Percentiles rank a stretch among this genome's conserved stretches.
Conservation (phyloP, 2,113 vertebrate species). For the Silurus asotus region DNA sequence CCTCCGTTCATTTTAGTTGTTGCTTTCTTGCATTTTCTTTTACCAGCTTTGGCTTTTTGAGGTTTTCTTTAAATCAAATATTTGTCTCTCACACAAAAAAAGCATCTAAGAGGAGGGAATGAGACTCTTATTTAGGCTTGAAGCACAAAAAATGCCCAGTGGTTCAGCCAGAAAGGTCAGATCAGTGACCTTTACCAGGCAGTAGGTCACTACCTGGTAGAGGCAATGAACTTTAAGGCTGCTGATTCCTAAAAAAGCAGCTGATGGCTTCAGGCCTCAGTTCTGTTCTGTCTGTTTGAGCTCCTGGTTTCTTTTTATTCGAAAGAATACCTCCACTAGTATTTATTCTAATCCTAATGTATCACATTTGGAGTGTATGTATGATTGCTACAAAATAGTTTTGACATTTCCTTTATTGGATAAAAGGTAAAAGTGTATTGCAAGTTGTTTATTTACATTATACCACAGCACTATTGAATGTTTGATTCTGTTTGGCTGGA, state of each 20-base stretch:
- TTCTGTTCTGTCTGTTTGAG: background rate
- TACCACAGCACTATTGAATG: background rate
- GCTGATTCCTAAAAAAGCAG: background rate
- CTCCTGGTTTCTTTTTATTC: background rate
- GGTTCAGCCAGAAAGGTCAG: background rate
- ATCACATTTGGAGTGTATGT: background rate
- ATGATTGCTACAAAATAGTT: background rate
- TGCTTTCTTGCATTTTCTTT: background rate
- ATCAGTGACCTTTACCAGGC: conserved; percentile 23
- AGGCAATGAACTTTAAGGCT: background rate
- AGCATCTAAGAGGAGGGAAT: background rate
- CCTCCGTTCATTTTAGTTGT: background rate
- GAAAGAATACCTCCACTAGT: background rate
- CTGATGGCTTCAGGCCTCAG: background rate
- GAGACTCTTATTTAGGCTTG: conserved; percentile 19
- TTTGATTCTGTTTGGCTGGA: background rate
- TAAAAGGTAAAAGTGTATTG: background rate
- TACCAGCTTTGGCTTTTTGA: background rate
- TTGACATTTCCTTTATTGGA: background rate
- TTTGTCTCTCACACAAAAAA: conserved; percentile 11
- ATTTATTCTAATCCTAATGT: background rate
- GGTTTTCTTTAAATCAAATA: background rate
- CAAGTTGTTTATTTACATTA: background rate
- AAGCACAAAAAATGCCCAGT: background rate
- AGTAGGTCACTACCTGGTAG: background rate